Conservation (phyloP, 1,140 invertebrate species). For the Muscidifurax raptorellus region DNA sequence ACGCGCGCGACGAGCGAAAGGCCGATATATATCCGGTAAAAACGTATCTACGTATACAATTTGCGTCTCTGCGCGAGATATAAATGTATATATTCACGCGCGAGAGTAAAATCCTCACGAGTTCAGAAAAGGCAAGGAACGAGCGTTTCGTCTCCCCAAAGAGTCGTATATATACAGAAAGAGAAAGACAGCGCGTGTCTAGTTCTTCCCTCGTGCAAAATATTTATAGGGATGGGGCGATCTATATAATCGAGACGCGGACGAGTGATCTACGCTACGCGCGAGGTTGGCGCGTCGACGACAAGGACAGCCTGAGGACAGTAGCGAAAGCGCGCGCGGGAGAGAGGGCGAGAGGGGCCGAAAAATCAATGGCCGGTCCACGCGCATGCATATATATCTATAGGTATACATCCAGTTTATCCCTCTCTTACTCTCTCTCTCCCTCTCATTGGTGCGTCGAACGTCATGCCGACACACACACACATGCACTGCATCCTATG, state of each 20-base stretch:
- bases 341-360: conserved; percentile 24
- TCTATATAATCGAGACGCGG: neutral
- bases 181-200: neutral
- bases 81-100: neutral
- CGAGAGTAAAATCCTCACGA: neutral
- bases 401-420: neutral
- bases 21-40: too few species aligned
- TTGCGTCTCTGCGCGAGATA: neutral
- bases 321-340: neutral
- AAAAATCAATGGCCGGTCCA: conserved; percentile 55
- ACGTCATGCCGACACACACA: conserved; percentile 20
- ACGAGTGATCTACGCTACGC: neutral
- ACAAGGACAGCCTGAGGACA: neutral
- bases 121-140: neutral
- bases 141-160: neutral
- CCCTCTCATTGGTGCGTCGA: neutral
- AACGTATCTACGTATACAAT: too few species aligned
- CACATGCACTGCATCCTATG: conserved; percentile 56
- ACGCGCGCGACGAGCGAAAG: neutral
- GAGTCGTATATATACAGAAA: neutral
- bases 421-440: neutral
- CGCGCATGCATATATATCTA: neutral
- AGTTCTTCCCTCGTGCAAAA: neutral
- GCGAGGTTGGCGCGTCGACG: too few species aligned
- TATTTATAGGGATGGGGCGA: neutral